Percentiles rank a stretch among this genome's conserved stretches.
phyloP scores from a whole-genome alignment of 2,113 vertebrate genomes.

The Hepsetus odoe region DNA sequence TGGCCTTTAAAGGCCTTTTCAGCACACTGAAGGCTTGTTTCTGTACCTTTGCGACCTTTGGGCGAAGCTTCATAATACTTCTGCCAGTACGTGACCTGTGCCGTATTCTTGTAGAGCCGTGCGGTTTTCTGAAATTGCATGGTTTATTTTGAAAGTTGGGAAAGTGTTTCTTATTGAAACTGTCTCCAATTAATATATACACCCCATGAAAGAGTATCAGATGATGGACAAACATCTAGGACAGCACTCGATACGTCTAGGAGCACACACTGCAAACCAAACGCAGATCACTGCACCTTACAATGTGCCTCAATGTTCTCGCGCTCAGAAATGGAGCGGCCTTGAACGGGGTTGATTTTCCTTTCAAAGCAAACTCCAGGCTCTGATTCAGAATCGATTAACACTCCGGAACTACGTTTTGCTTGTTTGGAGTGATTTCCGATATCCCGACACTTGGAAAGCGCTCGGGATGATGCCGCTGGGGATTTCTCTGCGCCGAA shows the following conservation, averaged over 20 bases:
- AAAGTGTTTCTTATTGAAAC: conserved; percentile 7
- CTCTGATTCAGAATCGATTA: conserved; percentile 62
- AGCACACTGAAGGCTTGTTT: too few relatives aligned
- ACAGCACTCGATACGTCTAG: conserved; percentile 4
- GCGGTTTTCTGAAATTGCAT: background rate
- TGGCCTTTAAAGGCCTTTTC: too few relatives aligned
- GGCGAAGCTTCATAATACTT: background rate
- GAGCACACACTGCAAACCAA: conserved; percentile 4
- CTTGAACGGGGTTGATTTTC: conserved; percentile 24
- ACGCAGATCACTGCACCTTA: background rate
- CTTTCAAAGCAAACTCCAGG: conserved; percentile 22
- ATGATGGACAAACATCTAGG: conserved; percentile 17
- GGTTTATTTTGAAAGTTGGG: conserved; percentile 9
- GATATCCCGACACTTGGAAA: conserved; percentile 65
- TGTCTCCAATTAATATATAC: background rate
- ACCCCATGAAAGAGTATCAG: conserved; percentile 18
- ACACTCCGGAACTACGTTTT: conserved; percentile 55
- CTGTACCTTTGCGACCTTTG: background rate
- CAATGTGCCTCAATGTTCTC: background rate
- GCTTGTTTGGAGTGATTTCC: conserved; percentile 75
- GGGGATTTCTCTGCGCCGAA: conserved; percentile 61
- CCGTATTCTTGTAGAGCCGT: background rate
- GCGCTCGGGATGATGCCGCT: conserved; percentile 51
- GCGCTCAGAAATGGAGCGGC: background rate
- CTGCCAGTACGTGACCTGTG: background rate